phyloP scores from a whole-genome alignment of 2,113 vertebrate species.

The Reinhardtius hippoglossoides region DNA sequence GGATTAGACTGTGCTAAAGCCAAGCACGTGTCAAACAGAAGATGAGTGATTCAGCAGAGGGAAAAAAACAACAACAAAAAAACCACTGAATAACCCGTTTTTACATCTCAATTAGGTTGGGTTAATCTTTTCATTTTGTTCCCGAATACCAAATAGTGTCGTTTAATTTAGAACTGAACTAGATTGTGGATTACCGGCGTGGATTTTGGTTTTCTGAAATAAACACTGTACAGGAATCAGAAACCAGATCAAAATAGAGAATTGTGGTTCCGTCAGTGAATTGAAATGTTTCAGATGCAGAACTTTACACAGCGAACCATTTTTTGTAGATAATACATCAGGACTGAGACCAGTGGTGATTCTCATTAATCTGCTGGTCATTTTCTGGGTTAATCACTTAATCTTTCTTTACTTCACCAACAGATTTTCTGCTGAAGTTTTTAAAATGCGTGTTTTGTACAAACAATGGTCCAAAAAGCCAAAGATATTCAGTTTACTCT shows the following conservation, averaged over 20 bases:
- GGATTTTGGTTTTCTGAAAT: constrained; percentile 47
- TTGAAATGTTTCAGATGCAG: constrained; percentile 14
- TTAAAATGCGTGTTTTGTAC: neutral
- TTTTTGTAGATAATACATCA: neutral
- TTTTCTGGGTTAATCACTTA: neutral
- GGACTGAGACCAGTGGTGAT: neutral
- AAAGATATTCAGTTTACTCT: neutral
- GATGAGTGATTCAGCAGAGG: constrained; percentile 36
- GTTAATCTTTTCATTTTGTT: constrained; percentile 65
- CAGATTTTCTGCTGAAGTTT: too few species aligned
- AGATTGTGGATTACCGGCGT: constrained; percentile 47
- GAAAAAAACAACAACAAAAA: neutral
- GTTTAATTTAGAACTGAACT: constrained; percentile 44
- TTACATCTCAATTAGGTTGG: constrained; percentile 48
- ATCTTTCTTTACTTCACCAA: neutral
- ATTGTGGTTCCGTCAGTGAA: constrained; percentile 9
- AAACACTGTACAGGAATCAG: constrained; percentile 35
- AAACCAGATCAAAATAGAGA: constrained; percentile 36
- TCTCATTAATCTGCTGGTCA: neutral
- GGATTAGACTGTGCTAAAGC: constrained; percentile 68
- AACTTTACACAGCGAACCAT: neutral
- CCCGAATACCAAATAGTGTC: constrained; percentile 42
- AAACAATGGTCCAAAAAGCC: too few species aligned
- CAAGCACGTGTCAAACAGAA: constrained; percentile 49
- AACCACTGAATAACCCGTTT: constrained; percentile 44